phyloP scores from a whole-genome alignment of 2,888 invertebrate species.

The Meloe dianella region DNA sequence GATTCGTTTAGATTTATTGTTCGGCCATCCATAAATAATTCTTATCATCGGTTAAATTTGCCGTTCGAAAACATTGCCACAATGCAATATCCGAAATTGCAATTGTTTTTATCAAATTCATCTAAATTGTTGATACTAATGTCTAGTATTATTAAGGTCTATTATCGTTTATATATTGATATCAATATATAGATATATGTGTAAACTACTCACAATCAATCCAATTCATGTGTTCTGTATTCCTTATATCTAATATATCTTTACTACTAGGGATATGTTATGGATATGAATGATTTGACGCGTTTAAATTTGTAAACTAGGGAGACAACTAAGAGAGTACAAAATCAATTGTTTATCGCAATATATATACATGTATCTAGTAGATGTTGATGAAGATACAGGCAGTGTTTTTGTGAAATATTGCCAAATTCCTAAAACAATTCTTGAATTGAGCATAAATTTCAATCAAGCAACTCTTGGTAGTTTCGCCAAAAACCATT shows the following conservation, averaged over 20 bases:
- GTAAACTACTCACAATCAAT: conserved; percentile 21
- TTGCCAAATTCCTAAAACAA: background rate
- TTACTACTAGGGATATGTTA: conserved; percentile 10
- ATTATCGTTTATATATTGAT: conserved; percentile 20
- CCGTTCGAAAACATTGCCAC: conserved; percentile 30
- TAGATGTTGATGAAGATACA: background rate
- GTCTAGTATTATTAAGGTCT: conserved; percentile 23
- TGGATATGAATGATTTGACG: conserved; percentile 28
- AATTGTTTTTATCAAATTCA: conserved; percentile 39
- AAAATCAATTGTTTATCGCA: background rate
- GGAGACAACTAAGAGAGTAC: background rate
- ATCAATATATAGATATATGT: conserved; percentile 20
- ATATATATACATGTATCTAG: too few relatives aligned
- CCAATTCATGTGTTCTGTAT: conserved; percentile 22
- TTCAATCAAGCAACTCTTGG: background rate
- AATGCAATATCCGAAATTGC: conserved; percentile 42
- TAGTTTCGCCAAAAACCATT: background rate
- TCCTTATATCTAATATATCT: background rate
- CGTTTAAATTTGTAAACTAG: background rate
- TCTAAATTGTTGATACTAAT: conserved; percentile 24
- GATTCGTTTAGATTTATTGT: conserved; percentile 18
- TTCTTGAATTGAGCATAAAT: background rate
- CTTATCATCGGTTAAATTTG: conserved; percentile 44
- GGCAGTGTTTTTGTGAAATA: background rate
- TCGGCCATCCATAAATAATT: conserved; percentile 37